Conservation (phyloP, 1,140 invertebrate species). For the Acromyrmex echinatior region DNA sequence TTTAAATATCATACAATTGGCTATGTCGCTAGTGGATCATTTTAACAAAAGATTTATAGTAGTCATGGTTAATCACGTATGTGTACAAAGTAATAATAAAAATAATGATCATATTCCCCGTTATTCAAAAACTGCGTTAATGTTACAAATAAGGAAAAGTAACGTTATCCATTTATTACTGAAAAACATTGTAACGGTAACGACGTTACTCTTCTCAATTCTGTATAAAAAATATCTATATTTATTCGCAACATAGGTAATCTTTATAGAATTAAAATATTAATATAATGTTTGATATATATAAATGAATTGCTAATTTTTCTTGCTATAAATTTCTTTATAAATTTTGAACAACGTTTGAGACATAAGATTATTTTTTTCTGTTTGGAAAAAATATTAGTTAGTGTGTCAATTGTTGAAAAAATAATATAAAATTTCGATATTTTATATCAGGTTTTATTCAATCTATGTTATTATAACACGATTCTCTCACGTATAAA, state of each 20-base stretch:
- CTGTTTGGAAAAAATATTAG: not conserved
- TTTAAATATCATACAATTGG: no score
- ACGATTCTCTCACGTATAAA: not conserved
- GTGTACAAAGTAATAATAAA: no score
- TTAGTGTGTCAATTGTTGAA: not conserved
- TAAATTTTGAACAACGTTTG: not conserved
- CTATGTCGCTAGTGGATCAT: no score
- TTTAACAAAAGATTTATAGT: no score
- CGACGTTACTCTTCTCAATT: no score
- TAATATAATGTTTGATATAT: not conserved
- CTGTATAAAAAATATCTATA: not conserved
- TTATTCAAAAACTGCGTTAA: no score
- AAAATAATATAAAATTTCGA: constrained; percentile 28
- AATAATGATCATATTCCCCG: no score
- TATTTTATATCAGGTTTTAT: not conserved
- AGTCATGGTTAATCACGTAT: no score
- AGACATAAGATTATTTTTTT: not conserved
- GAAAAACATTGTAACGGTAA: no score
- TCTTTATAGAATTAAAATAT: not conserved
- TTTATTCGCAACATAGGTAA: not conserved
- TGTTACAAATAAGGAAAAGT: no score
- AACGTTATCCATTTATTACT: no score
- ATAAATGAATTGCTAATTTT: not conserved
- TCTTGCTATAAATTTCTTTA: not conserved
- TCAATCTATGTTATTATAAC: not conserved